Conservation (phyloP, 2,888 invertebrate genomes). For the Eutolmus rufibarbis region DNA sequence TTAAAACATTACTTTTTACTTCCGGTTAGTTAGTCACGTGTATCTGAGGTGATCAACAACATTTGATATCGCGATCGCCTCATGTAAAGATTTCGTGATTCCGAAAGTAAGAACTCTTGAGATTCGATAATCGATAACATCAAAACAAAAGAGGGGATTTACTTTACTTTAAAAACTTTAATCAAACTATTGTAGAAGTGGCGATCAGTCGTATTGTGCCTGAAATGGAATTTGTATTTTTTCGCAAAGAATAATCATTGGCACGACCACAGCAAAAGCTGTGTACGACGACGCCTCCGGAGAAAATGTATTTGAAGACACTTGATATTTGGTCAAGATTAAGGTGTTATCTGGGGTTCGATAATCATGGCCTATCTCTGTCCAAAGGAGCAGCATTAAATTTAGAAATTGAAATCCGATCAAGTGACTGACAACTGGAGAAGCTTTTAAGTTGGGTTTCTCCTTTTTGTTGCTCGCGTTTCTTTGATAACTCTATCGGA, state of each 20-base stretch:
- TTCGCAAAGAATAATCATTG: not conserved
- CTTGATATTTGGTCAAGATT: not conserved
- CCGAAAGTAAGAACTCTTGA: not conserved
- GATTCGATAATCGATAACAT: not conserved
- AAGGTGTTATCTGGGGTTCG: not conserved
- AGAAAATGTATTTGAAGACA: not conserved
- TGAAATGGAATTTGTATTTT: not conserved
- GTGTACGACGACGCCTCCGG: not conserved
- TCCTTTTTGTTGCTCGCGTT: not conserved
- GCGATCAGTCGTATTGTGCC: not conserved
- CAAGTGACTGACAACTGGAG: not conserved
- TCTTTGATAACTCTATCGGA: not conserved
- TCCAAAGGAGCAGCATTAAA: not conserved
- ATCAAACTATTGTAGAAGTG: not conserved
- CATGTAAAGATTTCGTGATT: not conserved
- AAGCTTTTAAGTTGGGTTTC: not conserved
- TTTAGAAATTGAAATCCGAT: not conserved
- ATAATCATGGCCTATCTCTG: not conserved
- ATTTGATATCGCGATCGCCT: not conserved
- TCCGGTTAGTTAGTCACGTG: not conserved
- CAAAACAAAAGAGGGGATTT: not conserved
- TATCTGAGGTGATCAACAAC: not conserved
- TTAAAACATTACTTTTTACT: not conserved
- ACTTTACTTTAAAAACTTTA: not conserved
- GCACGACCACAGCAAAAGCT: not conserved